phyloP scores from a whole-genome alignment of 2,888 invertebrate species.

The Dicycla oo region DNA sequence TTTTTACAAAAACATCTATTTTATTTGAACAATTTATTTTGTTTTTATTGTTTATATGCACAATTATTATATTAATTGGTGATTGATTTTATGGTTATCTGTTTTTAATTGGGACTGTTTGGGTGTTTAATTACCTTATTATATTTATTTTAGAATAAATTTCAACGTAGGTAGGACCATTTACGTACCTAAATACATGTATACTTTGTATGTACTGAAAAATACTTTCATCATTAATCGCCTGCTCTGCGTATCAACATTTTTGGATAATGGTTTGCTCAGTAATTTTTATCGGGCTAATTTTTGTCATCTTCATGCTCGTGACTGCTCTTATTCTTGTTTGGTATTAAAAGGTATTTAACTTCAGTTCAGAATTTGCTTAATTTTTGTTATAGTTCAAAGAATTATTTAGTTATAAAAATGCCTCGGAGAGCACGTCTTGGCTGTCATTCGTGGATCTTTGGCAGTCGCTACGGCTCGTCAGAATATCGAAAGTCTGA shows the following conservation, averaged over 20 bases:
- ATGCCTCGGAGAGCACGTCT: too few species aligned
- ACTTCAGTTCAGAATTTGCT: background rate
- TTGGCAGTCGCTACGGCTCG: too few species aligned
- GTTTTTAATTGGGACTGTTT: conserved; percentile 5
- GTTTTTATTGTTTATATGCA: conserved; percentile 51
- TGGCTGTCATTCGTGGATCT: too few species aligned
- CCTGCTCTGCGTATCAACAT: background rate
- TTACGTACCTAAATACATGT: background rate
- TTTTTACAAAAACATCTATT: conserved; percentile 61
- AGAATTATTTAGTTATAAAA: background rate
- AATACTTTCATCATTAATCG: background rate
- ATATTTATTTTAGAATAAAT: background rate
- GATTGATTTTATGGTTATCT: conserved; percentile 19
- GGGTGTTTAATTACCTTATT: background rate
- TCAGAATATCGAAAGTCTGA: too few species aligned
- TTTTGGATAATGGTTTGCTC: background rate
- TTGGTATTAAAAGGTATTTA: too few species aligned
- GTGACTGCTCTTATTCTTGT: background rate
- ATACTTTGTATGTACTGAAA: background rate
- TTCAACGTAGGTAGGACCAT: background rate
- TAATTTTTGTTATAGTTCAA: too few species aligned
- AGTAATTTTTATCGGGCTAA: background rate
- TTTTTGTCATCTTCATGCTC: background rate
- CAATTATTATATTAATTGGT: conserved; percentile 27
- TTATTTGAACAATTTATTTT: conserved; percentile 41